These are phyloP conservation scores for Sisyra terminalis DNA, from an alignment of 2,888 invertebrate genomes.

Conservation along the genomic window DNA sequence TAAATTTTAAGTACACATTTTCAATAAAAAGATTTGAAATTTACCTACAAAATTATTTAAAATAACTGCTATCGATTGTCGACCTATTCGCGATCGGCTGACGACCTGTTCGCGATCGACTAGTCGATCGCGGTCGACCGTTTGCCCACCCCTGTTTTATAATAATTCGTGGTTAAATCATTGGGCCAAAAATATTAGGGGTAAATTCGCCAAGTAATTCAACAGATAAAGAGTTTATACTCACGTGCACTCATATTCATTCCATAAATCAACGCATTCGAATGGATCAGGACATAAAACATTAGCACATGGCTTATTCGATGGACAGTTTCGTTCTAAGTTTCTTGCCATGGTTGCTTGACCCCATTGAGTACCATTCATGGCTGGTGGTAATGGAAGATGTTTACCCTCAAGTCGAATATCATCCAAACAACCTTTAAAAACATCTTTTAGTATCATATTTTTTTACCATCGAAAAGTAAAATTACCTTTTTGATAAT, in stretches of 20 bases:
- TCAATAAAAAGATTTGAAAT: no score
- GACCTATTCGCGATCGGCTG: no score
- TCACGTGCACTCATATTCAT: slow-evolving; percentile 97
- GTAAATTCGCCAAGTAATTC: slow-evolving; percentile 7
- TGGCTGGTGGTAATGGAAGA: slow-evolving; percentile 82
- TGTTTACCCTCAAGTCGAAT: slow-evolving; percentile 87
- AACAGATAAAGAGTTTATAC: slow-evolving; percentile 25
- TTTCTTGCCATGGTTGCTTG: slow-evolving; percentile 90
- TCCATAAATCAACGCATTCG: slow-evolving; percentile 94
- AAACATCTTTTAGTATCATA: neutral
- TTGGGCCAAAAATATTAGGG: no score
- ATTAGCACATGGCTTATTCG: slow-evolving; percentile 88
- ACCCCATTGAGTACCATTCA: slow-evolving; percentile 92
- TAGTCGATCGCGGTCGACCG: no score
- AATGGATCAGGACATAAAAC: slow-evolving; percentile 88
- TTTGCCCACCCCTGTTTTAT: slow-evolving; percentile 5
- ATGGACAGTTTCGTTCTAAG: slow-evolving; percentile 81
- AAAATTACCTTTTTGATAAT: slow-evolving; percentile 82
- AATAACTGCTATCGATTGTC: no score
- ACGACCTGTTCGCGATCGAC: no score
- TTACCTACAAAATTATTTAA: no score
- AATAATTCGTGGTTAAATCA: no score
- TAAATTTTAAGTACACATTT: no score
- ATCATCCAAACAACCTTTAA: slow-evolving; percentile 64
- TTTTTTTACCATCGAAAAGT: no score